Evolutionary conservation across 2,797 vertebrate species (phyloP).

Genomic region (Botia almorhae): DNA sequence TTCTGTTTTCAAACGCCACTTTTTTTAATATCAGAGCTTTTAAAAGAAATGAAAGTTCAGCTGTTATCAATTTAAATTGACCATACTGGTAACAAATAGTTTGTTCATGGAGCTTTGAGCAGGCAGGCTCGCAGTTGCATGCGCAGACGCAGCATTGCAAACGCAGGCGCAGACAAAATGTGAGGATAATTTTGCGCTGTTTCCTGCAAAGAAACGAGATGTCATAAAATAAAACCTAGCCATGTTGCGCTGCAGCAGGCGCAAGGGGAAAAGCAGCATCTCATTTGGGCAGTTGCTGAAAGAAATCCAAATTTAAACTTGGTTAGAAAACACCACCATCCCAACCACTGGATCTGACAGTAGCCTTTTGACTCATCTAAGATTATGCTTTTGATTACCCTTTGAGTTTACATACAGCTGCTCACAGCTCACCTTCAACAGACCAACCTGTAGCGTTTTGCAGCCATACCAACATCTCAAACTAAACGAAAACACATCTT

Average conservation of each 20-base stretch:
- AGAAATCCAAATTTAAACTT: slow-evolving; percentile 79
- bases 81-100: background rate
- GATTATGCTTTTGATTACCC: slow-evolving; percentile 3
- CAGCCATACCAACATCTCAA: slow-evolving; percentile 69
- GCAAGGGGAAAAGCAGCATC: slow-evolving; percentile 93
- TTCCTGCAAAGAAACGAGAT: slow-evolving; percentile 98
- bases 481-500: slow-evolving; percentile 64
- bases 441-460: slow-evolving; percentile 94
- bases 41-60: background rate
- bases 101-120: slow-evolving; percentile 91
- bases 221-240: slow-evolving; percentile 93
- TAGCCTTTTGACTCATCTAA: slow-evolving; percentile 13
- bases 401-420: slow-evolving; percentile 21
- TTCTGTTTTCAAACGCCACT: slow-evolving; percentile 48
- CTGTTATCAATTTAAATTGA: background rate
- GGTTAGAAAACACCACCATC: slow-evolving; percentile 49
- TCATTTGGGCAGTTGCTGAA: slow-evolving; percentile 98
- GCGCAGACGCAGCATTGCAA: slow-evolving; percentile 85
- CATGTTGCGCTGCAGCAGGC: slow-evolving; percentile 90
- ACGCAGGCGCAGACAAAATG: slow-evolving; percentile 87
- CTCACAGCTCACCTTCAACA: slow-evolving; percentile 96
- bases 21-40: slow-evolving; percentile 22
- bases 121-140: slow-evolving; percentile 74
- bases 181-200: slow-evolving; percentile 80
- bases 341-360: slow-evolving; percentile 58